These are phyloP conservation scores for Calameuta filiformis DNA, from an alignment of 2,888 invertebrate species.

Conservation along the genomic window DNA sequence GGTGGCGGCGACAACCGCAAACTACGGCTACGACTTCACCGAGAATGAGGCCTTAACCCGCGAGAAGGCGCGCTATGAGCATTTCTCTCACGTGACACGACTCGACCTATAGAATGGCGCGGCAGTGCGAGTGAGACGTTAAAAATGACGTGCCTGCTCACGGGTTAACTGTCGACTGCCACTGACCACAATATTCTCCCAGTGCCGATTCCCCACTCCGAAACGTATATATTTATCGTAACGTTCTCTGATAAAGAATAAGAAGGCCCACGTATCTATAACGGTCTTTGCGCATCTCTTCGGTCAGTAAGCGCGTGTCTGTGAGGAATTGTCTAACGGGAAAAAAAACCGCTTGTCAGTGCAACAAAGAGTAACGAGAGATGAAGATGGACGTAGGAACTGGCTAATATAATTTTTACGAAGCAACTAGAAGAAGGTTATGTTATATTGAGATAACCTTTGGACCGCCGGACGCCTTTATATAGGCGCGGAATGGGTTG, in stretches of 20 bases:
- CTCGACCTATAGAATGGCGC: no score
- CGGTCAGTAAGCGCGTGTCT: neutral
- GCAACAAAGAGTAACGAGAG: no score
- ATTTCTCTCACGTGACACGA: no score
- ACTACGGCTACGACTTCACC: slow-evolving; percentile 51
- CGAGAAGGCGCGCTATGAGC: no score
- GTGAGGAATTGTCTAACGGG: no score
- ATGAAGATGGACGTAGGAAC: no score
- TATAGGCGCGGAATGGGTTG: no score
- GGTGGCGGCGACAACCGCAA: neutral
- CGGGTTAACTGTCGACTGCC: neutral
- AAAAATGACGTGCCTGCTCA: no score
- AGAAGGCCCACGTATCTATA: neutral
- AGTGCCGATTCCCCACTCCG: neutral
- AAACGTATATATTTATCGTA: neutral
- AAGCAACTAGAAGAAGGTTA: neutral
- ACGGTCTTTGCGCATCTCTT: neutral
- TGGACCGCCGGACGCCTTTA: no score
- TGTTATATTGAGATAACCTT: neutral
- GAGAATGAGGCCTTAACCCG: slow-evolving; percentile 28
- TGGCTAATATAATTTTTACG: neutral
- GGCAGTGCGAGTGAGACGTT: no score
- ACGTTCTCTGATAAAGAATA: neutral
- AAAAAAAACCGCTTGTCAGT: no score
- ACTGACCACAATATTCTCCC: neutral